Evolutionary conservation across 92 coral and sea anemone genomes (phyloP), one percentile per base, ranked within the genome.

Genomic region (Zoanthus sociatus): DNA sequence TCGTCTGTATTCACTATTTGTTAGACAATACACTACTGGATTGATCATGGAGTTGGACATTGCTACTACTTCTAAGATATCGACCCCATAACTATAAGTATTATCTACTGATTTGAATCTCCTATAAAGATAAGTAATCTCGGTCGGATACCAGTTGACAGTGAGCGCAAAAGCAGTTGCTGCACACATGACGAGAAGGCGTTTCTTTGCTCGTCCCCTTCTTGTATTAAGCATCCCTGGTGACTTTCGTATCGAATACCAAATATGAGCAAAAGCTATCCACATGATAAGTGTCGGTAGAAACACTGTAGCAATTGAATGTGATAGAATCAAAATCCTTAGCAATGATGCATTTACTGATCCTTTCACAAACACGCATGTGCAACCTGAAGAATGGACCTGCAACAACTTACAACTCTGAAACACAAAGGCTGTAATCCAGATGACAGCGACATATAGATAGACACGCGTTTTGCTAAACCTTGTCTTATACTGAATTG

Each of bases 401-500:
- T 74, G 53, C 15, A 74, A 17, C 20, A 74, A 45, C 33, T 46
- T 74, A 21, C 15, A 74, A 33, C 78, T 45, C 78, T 74, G 78
- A 8, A 51, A 46, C 11, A 31, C 12, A 45, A 47, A 46, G 13
- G 78, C 78, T 46, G 78, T 16, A 9, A 74, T 5, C 78, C 78
- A 74, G 78, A 74, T 74, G 17, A 11, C 54, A 11, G 78, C 33
- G 1, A 46, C 47, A 45, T 45, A 74, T 33, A 44, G 26, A 31
- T 74, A 74, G 6, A 74, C 4, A 3, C 78, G 60, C 4, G 78
- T 10, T 16, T 74, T 74, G 5, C n/a, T 9, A 45, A 74, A 74
- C 13, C 9, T 47, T 31, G 78, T 42, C 55, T 82, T 79, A 85
- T 93, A 92, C 31, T 84, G 56, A 53, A 94, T 21, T 9, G 98